Evolutionary conservation across 2,113 vertebrate genomes (phyloP).

Genomic region (Ceyx cyanopectus): DNA sequence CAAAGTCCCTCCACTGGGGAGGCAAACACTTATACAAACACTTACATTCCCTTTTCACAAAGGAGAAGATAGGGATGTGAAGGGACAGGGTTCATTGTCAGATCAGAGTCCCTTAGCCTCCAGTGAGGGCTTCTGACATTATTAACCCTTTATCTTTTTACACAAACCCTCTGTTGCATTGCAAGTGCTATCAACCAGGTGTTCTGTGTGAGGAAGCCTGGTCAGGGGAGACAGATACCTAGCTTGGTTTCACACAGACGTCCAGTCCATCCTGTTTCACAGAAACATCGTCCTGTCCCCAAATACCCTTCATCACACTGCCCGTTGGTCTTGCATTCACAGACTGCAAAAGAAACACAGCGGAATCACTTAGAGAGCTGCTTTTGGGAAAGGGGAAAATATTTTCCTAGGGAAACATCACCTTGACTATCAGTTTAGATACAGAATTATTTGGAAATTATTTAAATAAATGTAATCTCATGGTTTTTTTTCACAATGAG

Average conservation of each 20-base stretch:
- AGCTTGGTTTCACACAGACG: conserved; percentile 80
- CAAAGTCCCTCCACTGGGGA: not conserved
- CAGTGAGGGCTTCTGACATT: not conserved
- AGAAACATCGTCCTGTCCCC: conserved; percentile 88
- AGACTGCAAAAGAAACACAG: conserved; percentile 74
- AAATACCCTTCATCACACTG: conserved; percentile 83
- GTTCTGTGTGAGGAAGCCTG: rapidly evolving
- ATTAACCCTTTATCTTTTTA: not conserved
- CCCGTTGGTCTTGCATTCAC: conserved; percentile 86
- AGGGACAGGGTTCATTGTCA: not conserved
- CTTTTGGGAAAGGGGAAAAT: not conserved
- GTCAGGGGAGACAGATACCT: conserved; percentile 70
- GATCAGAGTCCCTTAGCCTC: not conserved
- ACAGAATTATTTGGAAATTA: not conserved
- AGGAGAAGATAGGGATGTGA: not conserved
- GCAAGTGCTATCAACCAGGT: rapidly evolving
- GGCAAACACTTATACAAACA: not conserved
- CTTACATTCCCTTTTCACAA: not conserved
- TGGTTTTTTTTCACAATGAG: not conserved
- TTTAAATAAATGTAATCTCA: not conserved
- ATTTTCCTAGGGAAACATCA: not conserved
- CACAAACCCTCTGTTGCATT: not conserved
- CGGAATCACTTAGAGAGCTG: not conserved
- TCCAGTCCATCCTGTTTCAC: conserved; percentile 89
- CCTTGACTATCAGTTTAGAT: not conserved